Percentiles rank a stretch among this genome's conserved stretches.
Evolutionary conservation across 2,113 vertebrate species (phyloP).

Genomic region (Cichladusa arquata): DNA sequence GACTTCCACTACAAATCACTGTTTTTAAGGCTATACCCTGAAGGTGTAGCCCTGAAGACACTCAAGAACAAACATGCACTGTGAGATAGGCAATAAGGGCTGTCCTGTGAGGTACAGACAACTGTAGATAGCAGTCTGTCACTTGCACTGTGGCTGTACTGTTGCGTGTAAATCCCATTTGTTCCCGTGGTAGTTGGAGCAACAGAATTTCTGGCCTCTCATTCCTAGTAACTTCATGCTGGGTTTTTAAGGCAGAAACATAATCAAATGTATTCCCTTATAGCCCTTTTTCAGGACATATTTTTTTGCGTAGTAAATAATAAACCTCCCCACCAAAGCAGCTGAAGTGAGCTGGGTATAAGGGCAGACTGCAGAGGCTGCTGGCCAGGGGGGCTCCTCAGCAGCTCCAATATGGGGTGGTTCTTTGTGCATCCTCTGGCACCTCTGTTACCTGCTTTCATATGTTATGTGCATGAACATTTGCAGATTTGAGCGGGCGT

Average conservation of each 20-base stretch:
- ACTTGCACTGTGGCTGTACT: not conserved
- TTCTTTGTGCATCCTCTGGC: not conserved
- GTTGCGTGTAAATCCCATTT: not conserved
- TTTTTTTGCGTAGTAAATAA: not conserved
- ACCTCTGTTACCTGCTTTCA: not conserved
- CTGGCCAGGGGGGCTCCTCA: fast-evolving
- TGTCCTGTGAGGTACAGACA: not conserved
- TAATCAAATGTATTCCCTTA: not conserved
- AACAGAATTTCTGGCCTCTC: not conserved
- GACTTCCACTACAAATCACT: not conserved
- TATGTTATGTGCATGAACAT: not conserved
- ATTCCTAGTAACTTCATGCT: not conserved
- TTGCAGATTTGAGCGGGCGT: not conserved
- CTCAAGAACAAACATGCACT: not conserved
- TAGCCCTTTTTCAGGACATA: not conserved
- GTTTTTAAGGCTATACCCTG: not conserved
- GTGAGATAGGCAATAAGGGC: not conserved
- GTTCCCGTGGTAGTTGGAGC: not conserved
- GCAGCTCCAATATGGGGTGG: fast-evolving
- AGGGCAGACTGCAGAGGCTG: not conserved
- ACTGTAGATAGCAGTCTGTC: not conserved
- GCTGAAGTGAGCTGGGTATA: not conserved
- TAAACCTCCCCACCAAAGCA: not conserved
- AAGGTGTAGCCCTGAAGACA: not conserved
- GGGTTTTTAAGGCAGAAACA: not conserved